A percentile compares a stretch with the other conserved stretches of the same genome.
phyloP scores from a whole-genome alignment of 1,140 invertebrate genomes.

The Zeugodacus cucurbitae region DNA sequence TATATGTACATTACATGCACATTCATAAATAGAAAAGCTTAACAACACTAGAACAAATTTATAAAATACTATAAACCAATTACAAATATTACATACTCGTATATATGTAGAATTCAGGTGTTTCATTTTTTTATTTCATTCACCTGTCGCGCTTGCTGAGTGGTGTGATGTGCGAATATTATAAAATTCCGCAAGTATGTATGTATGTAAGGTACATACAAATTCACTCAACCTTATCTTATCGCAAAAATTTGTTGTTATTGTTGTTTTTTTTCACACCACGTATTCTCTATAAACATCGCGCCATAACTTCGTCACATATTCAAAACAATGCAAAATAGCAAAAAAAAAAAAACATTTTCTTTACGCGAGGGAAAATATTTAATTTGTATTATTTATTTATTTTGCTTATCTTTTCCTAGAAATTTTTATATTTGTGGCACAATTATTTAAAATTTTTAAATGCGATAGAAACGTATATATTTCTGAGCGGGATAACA shows the following conservation, averaged over 20 bases:
- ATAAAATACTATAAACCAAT: neutral
- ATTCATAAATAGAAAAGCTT: neutral
- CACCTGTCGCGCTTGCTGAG: neutral
- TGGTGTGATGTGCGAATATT: constrained; percentile 20
- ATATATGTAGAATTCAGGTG: neutral
- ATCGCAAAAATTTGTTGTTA: constrained; percentile 10
- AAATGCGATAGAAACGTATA: no score
- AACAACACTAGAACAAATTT: neutral
- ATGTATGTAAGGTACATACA: neutral
- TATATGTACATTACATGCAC: neutral
- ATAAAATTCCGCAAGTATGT: neutral
- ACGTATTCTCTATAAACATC: neutral
- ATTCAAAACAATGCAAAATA: neutral
- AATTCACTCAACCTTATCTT: constrained; percentile 4
- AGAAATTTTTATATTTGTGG: neutral
- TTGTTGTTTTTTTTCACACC: neutral
- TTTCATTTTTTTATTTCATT: neutral
- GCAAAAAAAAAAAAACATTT: neutral
- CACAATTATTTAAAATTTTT: neutral
- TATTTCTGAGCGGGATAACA: no score
- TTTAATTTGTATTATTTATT: neutral
- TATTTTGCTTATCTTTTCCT: neutral
- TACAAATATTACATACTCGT: neutral
- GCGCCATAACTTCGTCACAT: neutral
- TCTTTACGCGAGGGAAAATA: neutral